Conservation (phyloP, 1,140 invertebrate genomes). For the Thereuonema tuberculata region DNA sequence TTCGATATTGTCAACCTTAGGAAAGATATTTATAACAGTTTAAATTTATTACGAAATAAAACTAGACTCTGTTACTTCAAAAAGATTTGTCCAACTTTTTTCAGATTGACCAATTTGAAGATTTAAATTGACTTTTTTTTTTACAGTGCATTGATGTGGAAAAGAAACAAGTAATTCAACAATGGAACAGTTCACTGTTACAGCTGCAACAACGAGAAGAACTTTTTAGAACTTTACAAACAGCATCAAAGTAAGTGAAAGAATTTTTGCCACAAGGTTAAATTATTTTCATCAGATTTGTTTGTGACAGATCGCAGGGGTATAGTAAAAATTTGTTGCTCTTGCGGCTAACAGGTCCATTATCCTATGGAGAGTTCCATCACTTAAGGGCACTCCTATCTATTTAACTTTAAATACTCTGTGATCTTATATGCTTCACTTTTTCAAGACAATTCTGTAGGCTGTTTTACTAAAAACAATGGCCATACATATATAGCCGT, state of each 20-base stretch:
- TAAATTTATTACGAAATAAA: neutral
- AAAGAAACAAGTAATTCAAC: conserved; percentile 5
- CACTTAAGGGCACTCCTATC: no score
- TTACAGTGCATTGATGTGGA: conserved; percentile 1
- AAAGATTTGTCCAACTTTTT: neutral
- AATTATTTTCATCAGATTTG: neutral
- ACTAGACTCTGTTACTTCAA: no score
- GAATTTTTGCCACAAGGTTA: no score
- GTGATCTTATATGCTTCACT: no score
- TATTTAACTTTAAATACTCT: no score
- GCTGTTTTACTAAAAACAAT: no score
- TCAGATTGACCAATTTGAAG: neutral
- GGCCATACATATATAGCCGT: no score
- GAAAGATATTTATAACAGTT: neutral
- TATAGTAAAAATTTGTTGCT: neutral
- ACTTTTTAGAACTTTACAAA: neutral
- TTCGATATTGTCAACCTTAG: no score
- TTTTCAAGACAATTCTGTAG: no score
- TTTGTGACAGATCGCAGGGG: neutral
- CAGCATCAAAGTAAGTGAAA: neutral
- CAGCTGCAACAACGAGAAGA: neutral
- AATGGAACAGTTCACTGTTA: neutral
- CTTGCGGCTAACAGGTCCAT: no score
- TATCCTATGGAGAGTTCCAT: no score
- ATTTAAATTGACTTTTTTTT: neutral